These are phyloP conservation scores for Dryoscopus gambensis DNA, from an alignment of 2,113 vertebrate species.

Conservation along the genomic window DNA sequence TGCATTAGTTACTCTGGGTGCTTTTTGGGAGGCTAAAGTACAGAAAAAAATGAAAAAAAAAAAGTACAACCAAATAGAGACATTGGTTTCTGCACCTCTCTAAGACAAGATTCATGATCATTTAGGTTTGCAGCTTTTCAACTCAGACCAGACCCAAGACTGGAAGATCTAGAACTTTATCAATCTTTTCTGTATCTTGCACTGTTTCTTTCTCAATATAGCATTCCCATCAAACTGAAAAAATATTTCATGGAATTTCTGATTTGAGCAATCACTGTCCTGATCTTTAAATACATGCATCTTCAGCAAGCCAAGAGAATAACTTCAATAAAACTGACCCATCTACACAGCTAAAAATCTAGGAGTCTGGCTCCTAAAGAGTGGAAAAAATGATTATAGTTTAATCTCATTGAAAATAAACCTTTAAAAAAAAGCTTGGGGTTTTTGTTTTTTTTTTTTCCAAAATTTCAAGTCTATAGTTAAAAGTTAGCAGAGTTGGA, in stretches of 20 bases:
- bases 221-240: neutral
- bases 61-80: neutral
- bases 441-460: too few relatives aligned
- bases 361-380: neutral
- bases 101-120: neutral
- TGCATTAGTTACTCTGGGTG: neutral
- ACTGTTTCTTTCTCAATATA: neutral
- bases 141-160: neutral
- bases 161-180: neutral
- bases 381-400: neutral
- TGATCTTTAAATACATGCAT: neutral
- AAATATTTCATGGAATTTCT: neutral
- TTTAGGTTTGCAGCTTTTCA: neutral
- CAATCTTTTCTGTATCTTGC: neutral
- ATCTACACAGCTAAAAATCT: neutral
- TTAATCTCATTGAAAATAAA: neutral
- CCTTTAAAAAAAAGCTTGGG: neutral
- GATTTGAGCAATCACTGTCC: neutral
- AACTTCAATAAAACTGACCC: neutral
- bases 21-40: neutral
- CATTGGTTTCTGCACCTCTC: neutral
- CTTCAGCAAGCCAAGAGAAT: neutral
- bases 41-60: neutral
- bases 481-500: neutral
- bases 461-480: neutral